Percentiles rank a stretch among this genome's conserved stretches.
phyloP scores from a whole-genome alignment of 1,140 invertebrate species.

The Apocrypta bakeri region DNA sequence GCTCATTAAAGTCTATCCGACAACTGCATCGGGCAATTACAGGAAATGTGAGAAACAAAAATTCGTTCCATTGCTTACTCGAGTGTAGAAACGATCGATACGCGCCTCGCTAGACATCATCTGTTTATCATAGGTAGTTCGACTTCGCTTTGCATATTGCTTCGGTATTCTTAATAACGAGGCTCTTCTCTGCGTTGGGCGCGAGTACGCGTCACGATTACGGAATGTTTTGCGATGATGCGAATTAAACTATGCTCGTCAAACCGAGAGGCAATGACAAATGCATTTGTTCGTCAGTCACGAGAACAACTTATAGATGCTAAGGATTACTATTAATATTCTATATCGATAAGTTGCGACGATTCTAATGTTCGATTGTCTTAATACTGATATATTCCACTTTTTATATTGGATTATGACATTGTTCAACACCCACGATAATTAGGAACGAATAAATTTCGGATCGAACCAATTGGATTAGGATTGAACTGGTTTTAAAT shows the following conservation, averaged over 20 bases:
- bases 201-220: neutral
- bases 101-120: neutral
- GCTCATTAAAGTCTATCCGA: neutral
- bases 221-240: constrained; percentile 23
- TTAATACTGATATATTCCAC: too few species aligned
- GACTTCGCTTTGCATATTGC: neutral
- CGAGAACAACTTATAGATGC: neutral
- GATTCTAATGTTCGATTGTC: too few species aligned
- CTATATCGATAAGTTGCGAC: neutral
- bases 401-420: neutral
- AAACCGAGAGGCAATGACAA: constrained; percentile 29
- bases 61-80: neutral
- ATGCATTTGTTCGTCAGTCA: constrained; percentile 24
- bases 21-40: neutral
- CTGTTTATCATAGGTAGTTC: neutral
- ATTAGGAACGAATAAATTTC: too few species aligned
- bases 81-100: neutral
- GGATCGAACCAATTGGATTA: too few species aligned
- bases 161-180: constrained; percentile 13
- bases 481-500: neutral
- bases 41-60: neutral
- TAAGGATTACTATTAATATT: neutral
- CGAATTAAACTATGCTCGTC: constrained; percentile 21
- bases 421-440: too few species aligned
- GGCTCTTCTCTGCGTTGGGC: neutral